Conservation (phyloP, 2,113 vertebrate species). For the Danionella cerebrum region DNA sequence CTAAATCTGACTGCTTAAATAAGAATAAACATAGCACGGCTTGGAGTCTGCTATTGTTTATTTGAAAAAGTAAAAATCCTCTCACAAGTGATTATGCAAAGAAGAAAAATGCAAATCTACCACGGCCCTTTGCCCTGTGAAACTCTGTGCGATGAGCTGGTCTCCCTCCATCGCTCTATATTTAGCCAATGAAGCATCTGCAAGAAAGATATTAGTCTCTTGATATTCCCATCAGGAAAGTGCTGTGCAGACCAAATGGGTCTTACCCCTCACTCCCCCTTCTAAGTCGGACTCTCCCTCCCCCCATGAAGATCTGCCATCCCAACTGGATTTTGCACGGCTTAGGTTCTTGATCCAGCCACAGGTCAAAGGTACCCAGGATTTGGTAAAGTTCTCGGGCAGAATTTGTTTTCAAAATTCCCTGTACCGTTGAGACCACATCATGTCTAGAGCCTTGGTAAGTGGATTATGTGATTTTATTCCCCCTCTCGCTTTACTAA, state of each 20-base stretch:
- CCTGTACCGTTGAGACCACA: slow-evolving; percentile 52
- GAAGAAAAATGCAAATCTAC: slow-evolving; percentile 22
- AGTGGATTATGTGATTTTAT: slow-evolving; percentile 48
- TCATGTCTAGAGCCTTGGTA: slow-evolving; percentile 55
- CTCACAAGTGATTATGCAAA: slow-evolving; percentile 26
- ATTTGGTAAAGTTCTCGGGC: slow-evolving; percentile 56
- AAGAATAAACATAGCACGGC: neutral
- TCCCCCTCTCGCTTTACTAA: slow-evolving; percentile 38
- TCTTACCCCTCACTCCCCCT: slow-evolving; percentile 45
- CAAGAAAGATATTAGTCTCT: slow-evolving; percentile 75
- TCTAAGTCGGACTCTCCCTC: slow-evolving; percentile 40
- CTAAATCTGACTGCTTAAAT: neutral
- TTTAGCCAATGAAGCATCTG: slow-evolving; percentile 81
- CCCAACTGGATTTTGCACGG: slow-evolving; percentile 57
- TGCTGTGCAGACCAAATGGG: slow-evolving; percentile 62
- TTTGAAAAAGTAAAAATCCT: slow-evolving; percentile 43
- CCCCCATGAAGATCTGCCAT: slow-evolving; percentile 54
- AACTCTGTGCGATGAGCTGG: slow-evolving; percentile 41
- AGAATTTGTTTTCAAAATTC: slow-evolving; percentile 32
- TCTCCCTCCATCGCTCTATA: slow-evolving; percentile 65
- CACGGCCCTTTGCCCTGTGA: slow-evolving; percentile 38
- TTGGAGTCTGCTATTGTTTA: neutral
- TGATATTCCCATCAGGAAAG: slow-evolving; percentile 84
- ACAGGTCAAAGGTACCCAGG: slow-evolving; percentile 59
- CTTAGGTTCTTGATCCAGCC: slow-evolving; percentile 55